A percentile compares a stretch with the other conserved stretches of the same genome.
These are phyloP conservation scores for Pegoplata infirma DNA, from an alignment of 2,888 invertebrate genomes.

Conservation along the genomic window DNA sequence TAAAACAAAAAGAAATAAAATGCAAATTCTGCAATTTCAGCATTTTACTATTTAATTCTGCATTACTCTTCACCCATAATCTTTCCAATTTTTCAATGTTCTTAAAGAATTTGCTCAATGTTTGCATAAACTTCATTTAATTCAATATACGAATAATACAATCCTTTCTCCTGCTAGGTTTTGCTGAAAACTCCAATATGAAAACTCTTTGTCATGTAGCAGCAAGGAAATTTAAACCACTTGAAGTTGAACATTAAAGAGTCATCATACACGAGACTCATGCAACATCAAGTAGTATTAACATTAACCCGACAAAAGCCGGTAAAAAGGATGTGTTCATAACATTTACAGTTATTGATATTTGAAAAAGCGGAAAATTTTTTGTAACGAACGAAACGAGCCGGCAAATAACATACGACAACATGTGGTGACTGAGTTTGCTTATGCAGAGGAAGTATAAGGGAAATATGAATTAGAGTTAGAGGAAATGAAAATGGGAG, in stretches of 20 bases:
- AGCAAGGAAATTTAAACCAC: conserved; percentile 48
- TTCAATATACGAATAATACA: neutral
- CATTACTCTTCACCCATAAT: too few species aligned
- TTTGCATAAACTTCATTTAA: conserved; percentile 9
- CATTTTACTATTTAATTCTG: too few species aligned
- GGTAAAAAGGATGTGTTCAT: conserved; percentile 75
- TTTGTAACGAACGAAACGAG: conserved; percentile 70
- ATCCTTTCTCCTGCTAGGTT: neutral
- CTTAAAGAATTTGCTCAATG: neutral
- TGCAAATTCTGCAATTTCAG: too few species aligned
- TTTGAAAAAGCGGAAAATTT: conserved; percentile 78
- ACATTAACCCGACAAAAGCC: conserved; percentile 64
- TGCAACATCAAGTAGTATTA: conserved; percentile 59
- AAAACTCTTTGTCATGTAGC: neutral
- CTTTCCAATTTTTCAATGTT: neutral
- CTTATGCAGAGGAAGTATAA: conserved; percentile 11
- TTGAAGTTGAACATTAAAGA: conserved; percentile 53
- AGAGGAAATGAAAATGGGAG: conserved; percentile 9
- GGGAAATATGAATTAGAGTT: conserved; percentile 7
- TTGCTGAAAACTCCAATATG: too few species aligned
- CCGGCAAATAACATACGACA: conserved; percentile 62
- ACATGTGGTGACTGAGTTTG: conserved; percentile 56
- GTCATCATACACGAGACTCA: conserved; percentile 49
- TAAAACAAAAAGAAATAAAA: too few species aligned
- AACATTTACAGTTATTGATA: conserved; percentile 78